Conservation (phyloP, 2,113 vertebrate genomes). For the Catagonus wagneri region DNA sequence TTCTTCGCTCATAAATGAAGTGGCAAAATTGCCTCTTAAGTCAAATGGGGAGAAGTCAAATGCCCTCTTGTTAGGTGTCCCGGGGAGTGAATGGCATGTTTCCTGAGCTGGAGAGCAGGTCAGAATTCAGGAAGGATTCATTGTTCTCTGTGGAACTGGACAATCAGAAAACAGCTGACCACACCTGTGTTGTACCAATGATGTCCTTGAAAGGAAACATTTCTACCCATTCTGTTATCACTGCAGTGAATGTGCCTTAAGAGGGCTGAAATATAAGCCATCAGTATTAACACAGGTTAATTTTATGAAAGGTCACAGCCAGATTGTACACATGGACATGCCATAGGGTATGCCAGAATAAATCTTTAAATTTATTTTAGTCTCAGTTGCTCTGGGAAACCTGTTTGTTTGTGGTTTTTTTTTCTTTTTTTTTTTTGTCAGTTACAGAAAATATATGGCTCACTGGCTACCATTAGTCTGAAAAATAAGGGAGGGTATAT, state of each 20-base stretch:
- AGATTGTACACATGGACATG: background rate
- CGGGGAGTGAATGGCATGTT: background rate
- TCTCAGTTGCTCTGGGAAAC: constrained; percentile 38
- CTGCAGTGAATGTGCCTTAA: too few species aligned
- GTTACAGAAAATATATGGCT: constrained; percentile 57
- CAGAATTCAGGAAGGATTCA: background rate
- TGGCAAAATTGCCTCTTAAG: constrained; percentile 45
- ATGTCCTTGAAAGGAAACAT: background rate
- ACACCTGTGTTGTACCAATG: background rate
- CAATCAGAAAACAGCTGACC: background rate
- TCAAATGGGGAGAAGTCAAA: constrained; percentile 17
- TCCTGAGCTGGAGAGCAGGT: background rate
- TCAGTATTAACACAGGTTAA: background rate
- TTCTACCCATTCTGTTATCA: background rate
- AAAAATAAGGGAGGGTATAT: constrained; percentile 63
- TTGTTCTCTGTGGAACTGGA: background rate
- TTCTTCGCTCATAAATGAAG: constrained; percentile 11
- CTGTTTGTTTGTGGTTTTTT: background rate
- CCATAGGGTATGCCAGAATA: background rate
- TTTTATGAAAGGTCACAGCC: constrained; percentile 10
- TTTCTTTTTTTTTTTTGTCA: constrained; percentile 71
- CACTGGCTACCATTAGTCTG: constrained; percentile 47
- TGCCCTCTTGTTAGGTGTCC: background rate
- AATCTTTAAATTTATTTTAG: constrained; percentile 54
- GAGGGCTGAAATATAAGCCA: background rate